A percentile compares a stretch with the other conserved stretches of the same genome.
phyloP scores from a whole-genome alignment of 64 coral and sea anemone genomes.

The Trachythela sp. region DNA sequence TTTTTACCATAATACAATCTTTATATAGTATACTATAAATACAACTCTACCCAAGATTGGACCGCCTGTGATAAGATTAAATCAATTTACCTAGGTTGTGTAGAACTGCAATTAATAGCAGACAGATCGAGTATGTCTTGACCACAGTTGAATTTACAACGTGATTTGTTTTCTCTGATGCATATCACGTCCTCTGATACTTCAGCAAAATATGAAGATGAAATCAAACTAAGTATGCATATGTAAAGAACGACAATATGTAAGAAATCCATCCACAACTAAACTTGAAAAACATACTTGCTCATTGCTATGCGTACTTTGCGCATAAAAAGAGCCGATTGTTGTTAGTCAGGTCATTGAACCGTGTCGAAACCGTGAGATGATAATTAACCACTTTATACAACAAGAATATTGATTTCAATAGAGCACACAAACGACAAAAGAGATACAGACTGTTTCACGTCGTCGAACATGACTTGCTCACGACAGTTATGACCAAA shows the following conservation, averaged over 20 bases:
- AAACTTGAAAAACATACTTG: background rate
- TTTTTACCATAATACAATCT: too few relatives aligned
- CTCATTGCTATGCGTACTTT: background rate
- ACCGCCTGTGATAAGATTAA: too few relatives aligned
- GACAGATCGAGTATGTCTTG: background rate
- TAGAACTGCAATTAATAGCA: background rate
- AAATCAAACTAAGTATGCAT: background rate
- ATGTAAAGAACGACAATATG: background rate
- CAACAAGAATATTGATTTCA: background rate
- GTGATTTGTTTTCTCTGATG: background rate
- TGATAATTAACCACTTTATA: background rate
- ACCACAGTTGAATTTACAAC: background rate
- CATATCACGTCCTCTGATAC: background rate
- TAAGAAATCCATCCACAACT: background rate
- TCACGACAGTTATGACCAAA: too few relatives aligned
- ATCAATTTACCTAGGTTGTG: background rate
- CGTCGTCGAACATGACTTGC: too few relatives aligned
- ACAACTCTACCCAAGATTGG: too few relatives aligned
- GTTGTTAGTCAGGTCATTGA: background rate
- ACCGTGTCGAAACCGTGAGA: background rate
- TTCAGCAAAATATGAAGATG: background rate
- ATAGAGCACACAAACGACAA: background rate
- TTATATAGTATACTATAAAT: too few relatives aligned
- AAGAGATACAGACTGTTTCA: too few relatives aligned
- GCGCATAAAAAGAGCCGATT: background rate